phyloP scores from a whole-genome alignment of 2,888 invertebrate species.

The Andrena marginata region DNA sequence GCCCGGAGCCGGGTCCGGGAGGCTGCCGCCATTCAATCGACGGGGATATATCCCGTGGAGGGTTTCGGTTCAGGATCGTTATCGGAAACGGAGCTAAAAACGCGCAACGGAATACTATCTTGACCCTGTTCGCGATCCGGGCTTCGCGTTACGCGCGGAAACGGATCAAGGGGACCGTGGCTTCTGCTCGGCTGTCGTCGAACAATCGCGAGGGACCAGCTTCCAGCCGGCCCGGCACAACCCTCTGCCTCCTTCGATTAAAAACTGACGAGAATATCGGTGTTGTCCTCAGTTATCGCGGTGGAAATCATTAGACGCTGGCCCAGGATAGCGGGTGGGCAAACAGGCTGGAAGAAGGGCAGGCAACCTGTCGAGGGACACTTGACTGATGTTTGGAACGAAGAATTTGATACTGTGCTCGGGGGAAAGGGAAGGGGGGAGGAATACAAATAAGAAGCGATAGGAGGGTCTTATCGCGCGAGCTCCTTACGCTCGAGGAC shows the following conservation, averaged over 20 bases:
- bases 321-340: too few relatives aligned
- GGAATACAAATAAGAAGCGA: too few relatives aligned
- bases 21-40: conserved; percentile 29
- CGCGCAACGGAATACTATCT: conserved; percentile 39
- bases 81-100: conserved; percentile 42
- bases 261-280: not conserved
- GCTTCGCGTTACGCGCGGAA: not conserved
- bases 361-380: too few relatives aligned
- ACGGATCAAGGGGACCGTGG: not conserved
- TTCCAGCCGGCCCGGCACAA: not conserved
- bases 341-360: too few relatives aligned
- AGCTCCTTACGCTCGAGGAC: too few relatives aligned
- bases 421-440: too few relatives aligned
- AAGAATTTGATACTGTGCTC: too few relatives aligned
- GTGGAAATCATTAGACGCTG: conserved; percentile 1
- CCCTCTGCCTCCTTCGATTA: not conserved
- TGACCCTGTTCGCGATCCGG: conserved; percentile 33
- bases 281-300: not conserved
- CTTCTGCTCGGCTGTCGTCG: not conserved
- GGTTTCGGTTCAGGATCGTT: conserved; percentile 29
- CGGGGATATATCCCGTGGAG: conserved; percentile 13
- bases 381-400: too few relatives aligned
- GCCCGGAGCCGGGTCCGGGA: conserved; percentile 20
- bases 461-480: too few relatives aligned
- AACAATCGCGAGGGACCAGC: not conserved